phyloP scores from a whole-genome alignment of 2,888 invertebrate genomes.

The Diogma glabrata region DNA sequence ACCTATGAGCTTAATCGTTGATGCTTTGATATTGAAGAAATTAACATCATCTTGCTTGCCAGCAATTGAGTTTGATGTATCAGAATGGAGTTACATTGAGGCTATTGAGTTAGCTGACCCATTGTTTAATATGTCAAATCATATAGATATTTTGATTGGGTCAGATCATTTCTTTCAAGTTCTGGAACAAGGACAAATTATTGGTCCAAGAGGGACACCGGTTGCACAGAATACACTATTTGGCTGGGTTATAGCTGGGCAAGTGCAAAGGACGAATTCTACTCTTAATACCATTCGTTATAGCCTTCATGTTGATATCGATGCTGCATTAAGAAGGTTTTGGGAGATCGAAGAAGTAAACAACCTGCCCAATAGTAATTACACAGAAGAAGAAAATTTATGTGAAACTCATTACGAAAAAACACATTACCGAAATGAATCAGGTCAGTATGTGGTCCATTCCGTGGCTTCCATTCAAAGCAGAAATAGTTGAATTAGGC shows the following conservation, averaged over 20 bases:
- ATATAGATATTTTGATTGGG: not conserved
- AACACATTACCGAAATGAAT: not conserved
- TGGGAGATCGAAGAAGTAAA: not conserved
- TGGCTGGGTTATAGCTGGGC: not conserved
- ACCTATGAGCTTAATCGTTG: no score
- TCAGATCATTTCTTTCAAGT: not conserved
- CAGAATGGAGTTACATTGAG: not conserved
- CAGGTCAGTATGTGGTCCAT: not conserved
- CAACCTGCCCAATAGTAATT: not conserved
- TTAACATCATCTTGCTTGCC: no score
- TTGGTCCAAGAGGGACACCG: not conserved
- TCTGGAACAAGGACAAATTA: not conserved
- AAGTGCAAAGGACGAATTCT: no score
- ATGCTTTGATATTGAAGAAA: no score
- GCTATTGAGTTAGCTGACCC: not conserved
- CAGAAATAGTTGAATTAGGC: not conserved
- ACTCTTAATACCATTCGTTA: no score
- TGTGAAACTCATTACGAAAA: not conserved
- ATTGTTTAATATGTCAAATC: not conserved
- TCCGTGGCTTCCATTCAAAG: not conserved
- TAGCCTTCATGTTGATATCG: not conserved
- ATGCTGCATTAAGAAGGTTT: not conserved
- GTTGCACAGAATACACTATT: not conserved
- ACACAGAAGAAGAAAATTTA: not conserved
- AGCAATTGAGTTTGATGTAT: no score